Conservation (phyloP, 2,113 vertebrate species). For the Scolopax mira region DNA sequence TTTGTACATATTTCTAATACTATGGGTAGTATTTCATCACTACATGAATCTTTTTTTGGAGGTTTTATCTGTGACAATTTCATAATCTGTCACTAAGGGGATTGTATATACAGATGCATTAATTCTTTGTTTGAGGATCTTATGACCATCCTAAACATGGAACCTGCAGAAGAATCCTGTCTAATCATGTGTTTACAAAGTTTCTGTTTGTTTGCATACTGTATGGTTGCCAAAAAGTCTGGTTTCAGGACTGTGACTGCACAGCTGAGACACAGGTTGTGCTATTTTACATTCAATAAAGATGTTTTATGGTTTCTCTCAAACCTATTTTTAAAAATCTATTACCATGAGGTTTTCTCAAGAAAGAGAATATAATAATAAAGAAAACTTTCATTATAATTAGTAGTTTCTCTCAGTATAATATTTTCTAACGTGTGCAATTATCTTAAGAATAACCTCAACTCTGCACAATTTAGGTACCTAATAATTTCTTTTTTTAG, state of each 20-base stretch:
- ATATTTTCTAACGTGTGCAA: not conserved
- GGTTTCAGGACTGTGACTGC: not conserved
- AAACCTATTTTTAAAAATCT: not conserved
- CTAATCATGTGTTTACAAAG: conserved; percentile 59
- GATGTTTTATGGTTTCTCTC: not conserved
- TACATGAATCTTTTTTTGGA: not conserved
- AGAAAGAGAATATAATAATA: not conserved
- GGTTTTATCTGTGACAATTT: conserved; percentile 21
- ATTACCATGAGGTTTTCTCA: not conserved
- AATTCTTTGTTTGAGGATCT: conserved; percentile 61
- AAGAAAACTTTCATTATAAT: not conserved
- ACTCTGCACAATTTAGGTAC: not conserved
- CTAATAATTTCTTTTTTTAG: not conserved
- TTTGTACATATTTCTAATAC: not conserved
- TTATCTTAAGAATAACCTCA: not conserved
- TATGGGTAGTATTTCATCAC: not conserved
- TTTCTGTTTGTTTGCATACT: conserved; percentile 51
- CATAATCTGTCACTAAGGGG: conserved; percentile 36
- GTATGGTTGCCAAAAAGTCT: conserved; percentile 40
- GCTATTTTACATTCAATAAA: not conserved
- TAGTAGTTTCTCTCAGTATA: not conserved
- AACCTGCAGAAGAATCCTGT: not conserved
- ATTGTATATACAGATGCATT: conserved; percentile 33
- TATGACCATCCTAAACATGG: conserved; percentile 25
- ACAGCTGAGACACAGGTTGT: not conserved